These are phyloP conservation scores for Cebus imitator DNA, from an alignment of 2,113 vertebrate species.

Conservation along the genomic window DNA sequence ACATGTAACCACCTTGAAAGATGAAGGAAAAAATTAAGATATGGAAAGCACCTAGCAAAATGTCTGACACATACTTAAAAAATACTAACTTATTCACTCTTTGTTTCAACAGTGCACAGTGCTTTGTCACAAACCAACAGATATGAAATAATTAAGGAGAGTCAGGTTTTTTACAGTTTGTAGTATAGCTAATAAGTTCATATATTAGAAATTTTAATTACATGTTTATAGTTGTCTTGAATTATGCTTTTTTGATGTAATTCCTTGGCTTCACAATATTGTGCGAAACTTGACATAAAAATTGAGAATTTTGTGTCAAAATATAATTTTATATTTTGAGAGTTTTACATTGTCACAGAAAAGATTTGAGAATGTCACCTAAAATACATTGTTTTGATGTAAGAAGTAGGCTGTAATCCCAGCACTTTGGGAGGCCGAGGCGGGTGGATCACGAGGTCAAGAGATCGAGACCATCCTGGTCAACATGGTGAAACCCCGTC, in stretches of 20 bases:
- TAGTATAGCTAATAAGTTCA: not conserved
- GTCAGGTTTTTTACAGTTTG: not conserved
- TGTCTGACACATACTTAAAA: not conserved
- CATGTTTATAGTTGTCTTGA: not conserved
- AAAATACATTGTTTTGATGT: not conserved
- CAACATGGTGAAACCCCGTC: too few relatives aligned
- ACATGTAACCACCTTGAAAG: not conserved
- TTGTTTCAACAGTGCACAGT: not conserved
- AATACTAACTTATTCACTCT: not conserved
- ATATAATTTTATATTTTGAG: not conserved
- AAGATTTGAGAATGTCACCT: not conserved
- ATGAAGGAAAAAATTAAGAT: not conserved
- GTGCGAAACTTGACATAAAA: not conserved
- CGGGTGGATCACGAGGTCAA: too few relatives aligned
- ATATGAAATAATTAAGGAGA: not conserved
- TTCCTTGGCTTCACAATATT: not conserved
- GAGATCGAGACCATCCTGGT: too few relatives aligned
- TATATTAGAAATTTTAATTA: not conserved
- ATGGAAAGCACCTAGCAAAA: not conserved
- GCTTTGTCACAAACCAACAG: not conserved
- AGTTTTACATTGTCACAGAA: not conserved
- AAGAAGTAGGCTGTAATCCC: not conserved
- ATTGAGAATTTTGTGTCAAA: not conserved
- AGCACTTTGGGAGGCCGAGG: too few relatives aligned
- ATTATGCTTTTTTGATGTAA: not conserved